Conservation (phyloP, 2,888 invertebrate genomes). For the Aproaerema taeniolella region DNA sequence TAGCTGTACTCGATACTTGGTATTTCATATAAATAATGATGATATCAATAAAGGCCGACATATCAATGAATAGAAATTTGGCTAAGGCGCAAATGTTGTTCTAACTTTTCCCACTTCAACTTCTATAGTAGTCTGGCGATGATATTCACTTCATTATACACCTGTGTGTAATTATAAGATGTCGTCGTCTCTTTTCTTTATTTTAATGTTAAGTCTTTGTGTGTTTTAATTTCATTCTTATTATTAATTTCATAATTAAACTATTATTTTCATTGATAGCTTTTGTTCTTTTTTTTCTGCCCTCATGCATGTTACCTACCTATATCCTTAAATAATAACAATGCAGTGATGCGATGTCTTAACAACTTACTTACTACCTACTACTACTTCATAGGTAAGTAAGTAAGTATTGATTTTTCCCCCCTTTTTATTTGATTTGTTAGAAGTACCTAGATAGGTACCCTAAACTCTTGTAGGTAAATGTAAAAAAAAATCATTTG, state of each 20-base stretch:
- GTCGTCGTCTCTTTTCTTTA: slow-evolving; percentile 55
- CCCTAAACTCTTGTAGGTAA: no score
- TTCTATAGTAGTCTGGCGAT: slow-evolving; percentile 29
- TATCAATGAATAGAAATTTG: slow-evolving; percentile 61
- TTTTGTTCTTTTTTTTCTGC: slow-evolving; percentile 67
- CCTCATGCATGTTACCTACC: slow-evolving; percentile 29
- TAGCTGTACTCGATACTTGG: slow-evolving; percentile 49
- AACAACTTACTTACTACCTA: background rate
- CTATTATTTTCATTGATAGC: slow-evolving; percentile 70
- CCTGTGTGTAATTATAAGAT: slow-evolving; percentile 45
- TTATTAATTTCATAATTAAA: slow-evolving; percentile 76
- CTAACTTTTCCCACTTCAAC: slow-evolving; percentile 25
- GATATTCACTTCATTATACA: slow-evolving; percentile 26
- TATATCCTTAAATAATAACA: slow-evolving; percentile 31
- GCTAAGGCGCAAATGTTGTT: slow-evolving; percentile 52
- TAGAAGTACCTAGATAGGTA: no score
- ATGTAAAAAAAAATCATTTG: no score
- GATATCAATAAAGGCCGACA: slow-evolving; percentile 54
- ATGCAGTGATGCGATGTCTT: slow-evolving; percentile 19
- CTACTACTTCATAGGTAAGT: background rate
- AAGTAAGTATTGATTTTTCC: background rate
- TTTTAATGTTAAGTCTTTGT: slow-evolving; percentile 71
- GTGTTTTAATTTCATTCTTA: slow-evolving; percentile 75
- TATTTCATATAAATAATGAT: slow-evolving; percentile 37
- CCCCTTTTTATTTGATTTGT: no score